A percentile compares a stretch with the other conserved stretches of the same genome.
Evolutionary conservation across 2,113 vertebrate genomes (phyloP).

Genomic region (Dromaius novaehollandiae): DNA sequence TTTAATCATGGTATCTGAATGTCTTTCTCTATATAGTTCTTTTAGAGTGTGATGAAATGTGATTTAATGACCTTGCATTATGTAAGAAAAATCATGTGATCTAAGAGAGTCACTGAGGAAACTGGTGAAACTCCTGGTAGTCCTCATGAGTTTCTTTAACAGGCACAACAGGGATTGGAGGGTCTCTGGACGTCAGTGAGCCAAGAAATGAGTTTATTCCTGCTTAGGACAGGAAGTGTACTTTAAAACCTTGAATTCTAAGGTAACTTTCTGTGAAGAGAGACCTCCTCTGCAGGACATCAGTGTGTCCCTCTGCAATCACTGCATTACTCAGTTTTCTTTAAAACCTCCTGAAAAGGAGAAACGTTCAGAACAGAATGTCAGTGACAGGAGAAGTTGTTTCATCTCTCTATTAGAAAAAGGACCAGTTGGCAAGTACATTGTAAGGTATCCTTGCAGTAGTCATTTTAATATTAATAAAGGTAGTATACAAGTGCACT

Average conservation of each 20-base stretch:
- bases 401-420: constrained; percentile 25
- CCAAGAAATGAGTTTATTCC: background rate
- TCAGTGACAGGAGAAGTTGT: background rate
- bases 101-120: background rate
- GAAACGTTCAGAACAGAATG: background rate
- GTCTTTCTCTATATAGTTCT: background rate
- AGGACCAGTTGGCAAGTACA: constrained; percentile 25
- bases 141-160: background rate
- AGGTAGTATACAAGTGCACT: constrained; percentile 3
- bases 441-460: constrained; percentile 7
- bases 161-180: background rate
- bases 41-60: background rate
- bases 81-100: background rate
- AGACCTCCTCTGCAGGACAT: background rate
- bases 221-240: background rate
- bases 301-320: background rate
- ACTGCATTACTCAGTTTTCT: background rate
- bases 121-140: background rate
- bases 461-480: constrained; percentile 63
- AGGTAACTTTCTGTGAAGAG: background rate
- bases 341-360: background rate
- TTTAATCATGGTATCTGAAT: background rate
- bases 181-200: background rate
- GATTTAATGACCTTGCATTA: background rate
- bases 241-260: background rate